Evolutionary conservation across 2,113 vertebrate species (phyloP).

Genomic region (Anoplopoma fimbria): DNA sequence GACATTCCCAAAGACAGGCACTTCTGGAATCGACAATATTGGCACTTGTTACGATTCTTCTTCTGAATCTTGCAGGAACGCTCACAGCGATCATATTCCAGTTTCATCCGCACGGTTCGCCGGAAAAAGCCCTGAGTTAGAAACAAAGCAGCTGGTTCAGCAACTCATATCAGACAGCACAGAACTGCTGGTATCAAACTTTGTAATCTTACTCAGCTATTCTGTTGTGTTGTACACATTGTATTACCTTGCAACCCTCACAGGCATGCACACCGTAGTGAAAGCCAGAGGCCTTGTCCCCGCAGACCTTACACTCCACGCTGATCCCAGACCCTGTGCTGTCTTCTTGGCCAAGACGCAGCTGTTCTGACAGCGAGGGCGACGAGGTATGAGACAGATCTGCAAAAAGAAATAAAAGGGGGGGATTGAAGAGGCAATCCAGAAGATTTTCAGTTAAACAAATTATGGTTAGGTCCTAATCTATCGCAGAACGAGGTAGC

Average conservation of each 20-base stretch:
- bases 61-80: slow-evolving; percentile 97
- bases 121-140: slow-evolving; percentile 94
- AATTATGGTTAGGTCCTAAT: not conserved
- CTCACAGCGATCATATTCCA: slow-evolving; percentile 95
- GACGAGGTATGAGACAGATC: slow-evolving; percentile 90
- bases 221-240: not conserved
- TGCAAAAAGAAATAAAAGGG: slow-evolving; percentile 62
- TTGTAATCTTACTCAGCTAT: not conserved
- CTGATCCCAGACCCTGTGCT: slow-evolving; percentile 84
- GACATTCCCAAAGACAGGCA: slow-evolving; percentile 98
- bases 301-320: slow-evolving; percentile 96
- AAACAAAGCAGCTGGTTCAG: slow-evolving; percentile 13
- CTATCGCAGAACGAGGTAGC: not conserved
- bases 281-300: slow-evolving; percentile 97
- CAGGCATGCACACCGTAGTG: slow-evolving; percentile 98
- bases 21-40: slow-evolving; percentile 99
- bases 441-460: not conserved
- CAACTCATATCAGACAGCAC: not conserved
- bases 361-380: slow-evolving; percentile 91
- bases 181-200: not conserved
- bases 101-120: slow-evolving; percentile 95
- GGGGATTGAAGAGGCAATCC: not conserved
- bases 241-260: slow-evolving; percentile 95
- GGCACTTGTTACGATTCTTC: slow-evolving; percentile 98
- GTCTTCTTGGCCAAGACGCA: slow-evolving; percentile 89